These are phyloP conservation scores for Puma concolor DNA, from an alignment of 2,113 vertebrate species.

Conservation along the genomic window DNA sequence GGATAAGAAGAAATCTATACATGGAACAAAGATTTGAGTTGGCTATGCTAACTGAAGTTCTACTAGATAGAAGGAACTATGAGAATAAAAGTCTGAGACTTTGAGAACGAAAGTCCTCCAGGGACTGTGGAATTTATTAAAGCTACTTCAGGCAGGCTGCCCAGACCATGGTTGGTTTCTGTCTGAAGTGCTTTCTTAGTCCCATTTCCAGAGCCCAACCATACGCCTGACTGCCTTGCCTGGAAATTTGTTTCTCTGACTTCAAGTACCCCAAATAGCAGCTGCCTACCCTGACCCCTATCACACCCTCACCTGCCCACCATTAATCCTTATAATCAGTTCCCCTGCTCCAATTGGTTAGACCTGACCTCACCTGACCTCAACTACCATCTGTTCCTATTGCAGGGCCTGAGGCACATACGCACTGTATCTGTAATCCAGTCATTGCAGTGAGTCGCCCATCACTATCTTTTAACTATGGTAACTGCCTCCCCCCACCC, in stretches of 20 bases:
- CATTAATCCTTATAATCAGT: constrained; percentile 63
- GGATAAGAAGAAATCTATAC: not conserved
- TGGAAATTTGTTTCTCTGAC: constrained; percentile 43
- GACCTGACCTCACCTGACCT: constrained; percentile 49
- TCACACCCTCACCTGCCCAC: not conserved
- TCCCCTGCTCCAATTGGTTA: not conserved
- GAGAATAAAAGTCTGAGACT: not conserved
- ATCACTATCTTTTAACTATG: not conserved
- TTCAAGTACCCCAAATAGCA: constrained; percentile 17
- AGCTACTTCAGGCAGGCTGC: not conserved
- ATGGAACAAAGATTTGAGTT: not conserved
- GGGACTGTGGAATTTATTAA: not conserved
- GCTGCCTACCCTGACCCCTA: not conserved
- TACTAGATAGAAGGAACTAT: not conserved
- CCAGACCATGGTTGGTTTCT: not conserved
- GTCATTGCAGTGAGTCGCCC: not conserved
- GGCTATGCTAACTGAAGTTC: not conserved
- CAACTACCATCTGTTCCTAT: constrained; percentile 19
- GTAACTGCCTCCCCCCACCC: not conserved
- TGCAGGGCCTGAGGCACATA: not conserved
- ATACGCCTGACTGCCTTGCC: not conserved
- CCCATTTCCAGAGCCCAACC: not conserved
- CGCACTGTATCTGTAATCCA: not conserved
- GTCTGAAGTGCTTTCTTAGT: not conserved
- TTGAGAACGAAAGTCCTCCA: not conserved